Conservation (phyloP, 2,888 invertebrate species). For the Odontothrips loti region DNA sequence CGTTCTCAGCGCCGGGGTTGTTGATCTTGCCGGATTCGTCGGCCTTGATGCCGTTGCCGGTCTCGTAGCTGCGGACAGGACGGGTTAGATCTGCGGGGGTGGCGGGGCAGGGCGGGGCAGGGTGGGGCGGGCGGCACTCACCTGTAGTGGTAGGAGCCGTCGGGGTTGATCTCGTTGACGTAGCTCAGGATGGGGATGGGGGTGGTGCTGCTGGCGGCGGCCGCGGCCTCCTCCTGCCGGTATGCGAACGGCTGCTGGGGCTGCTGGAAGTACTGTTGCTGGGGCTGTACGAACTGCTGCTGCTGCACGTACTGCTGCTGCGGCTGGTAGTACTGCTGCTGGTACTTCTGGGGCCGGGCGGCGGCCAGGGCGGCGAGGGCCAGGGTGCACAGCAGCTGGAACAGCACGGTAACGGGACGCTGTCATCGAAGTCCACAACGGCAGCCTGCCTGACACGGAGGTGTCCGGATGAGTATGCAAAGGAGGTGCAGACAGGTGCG, state of each 20-base stretch:
- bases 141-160: conserved; percentile 63
- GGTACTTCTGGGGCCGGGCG: conserved; percentile 29
- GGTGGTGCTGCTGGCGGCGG: conserved; percentile 35
- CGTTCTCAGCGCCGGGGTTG: conserved; percentile 45
- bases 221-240: conserved; percentile 35
- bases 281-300: background rate
- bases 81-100: background rate
- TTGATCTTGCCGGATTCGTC: conserved; percentile 57
- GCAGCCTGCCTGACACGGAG: too few relatives aligned
- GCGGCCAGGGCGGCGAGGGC: conserved; percentile 31
- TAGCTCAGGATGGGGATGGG: conserved; percentile 57
- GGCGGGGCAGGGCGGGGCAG: too few relatives aligned
- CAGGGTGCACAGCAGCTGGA: conserved; percentile 3
- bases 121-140: conserved; percentile 42
- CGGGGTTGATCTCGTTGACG: conserved; percentile 59
- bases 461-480: background rate
- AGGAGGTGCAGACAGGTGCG: too few relatives aligned
- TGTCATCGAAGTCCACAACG: too few relatives aligned
- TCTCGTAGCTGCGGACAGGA: conserved; percentile 50
- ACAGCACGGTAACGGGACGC: background rate
- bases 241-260: background rate
- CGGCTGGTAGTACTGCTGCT: background rate
- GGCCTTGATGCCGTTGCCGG: conserved; percentile 56
- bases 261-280: background rate
- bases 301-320: background rate